Evolutionary conservation across 2,888 invertebrate genomes (phyloP), one percentile per base, ranked within the genome.

Genomic region (Volucella bombylans): DNA sequence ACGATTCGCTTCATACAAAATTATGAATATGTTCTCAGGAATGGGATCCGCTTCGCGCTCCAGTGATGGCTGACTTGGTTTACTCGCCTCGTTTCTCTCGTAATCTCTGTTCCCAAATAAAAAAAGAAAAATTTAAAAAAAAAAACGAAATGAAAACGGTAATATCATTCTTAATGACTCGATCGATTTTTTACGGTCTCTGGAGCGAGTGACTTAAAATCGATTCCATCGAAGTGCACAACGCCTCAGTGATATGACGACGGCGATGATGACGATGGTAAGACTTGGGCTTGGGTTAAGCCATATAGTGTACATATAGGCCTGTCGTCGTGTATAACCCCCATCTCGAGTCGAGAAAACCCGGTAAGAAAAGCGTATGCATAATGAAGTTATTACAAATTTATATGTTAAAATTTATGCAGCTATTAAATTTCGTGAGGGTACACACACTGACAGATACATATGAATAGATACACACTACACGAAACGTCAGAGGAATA

Each of bases 331-430:
- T 47, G 50, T 18, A 49, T 15, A 38, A 49, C 15, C 45, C 31
- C 31, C 31, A 50, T 45, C 15, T 64, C 10, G 18, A 77, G 4
- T 31, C 31, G 31, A 31, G 31, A 31, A 31, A 31, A 31, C 31
- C 31, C 31, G 6, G 31, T 31, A 31, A 23, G 18, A 23, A 23
- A 23, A 31, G 31, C 69, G 64, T 76, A 80, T 81, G 76, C 81
- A 85, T 85, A 85, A 85, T 85, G 81, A 85, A 85, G 85, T 81
- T 85, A 85, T 85, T 80, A 85, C 62, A 73, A 81, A 68, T 78
- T 77, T 77, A 77, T 82, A 85, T 77, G 76, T 64, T 77, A 59
- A 85, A 83, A 85, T 85, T 85, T 85, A 85, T 85, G 81, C 81
- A 81, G 85, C 85, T 72, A 85, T 85, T 81, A 85, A 85, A 85